These are phyloP conservation scores for Clarias platycephalus DNA, from an alignment of 2,797 vertebrate species.

Conservation along the genomic window DNA sequence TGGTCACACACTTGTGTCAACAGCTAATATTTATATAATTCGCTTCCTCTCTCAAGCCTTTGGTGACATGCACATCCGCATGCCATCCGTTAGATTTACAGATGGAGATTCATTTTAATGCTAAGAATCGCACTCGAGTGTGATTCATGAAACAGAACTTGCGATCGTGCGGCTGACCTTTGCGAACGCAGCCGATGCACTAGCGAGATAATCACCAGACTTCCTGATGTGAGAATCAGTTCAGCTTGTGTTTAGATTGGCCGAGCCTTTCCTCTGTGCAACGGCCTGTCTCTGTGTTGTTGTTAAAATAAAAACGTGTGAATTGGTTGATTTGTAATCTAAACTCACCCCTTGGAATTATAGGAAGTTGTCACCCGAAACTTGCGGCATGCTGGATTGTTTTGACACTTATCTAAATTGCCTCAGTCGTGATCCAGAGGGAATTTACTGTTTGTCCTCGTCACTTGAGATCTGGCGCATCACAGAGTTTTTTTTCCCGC, in stretches of 20 bases:
- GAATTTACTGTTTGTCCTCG: constrained; percentile 30
- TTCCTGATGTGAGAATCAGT: constrained; percentile 47
- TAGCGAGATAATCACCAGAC: constrained; percentile 34
- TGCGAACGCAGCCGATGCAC: constrained; percentile 65
- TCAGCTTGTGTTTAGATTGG: constrained; percentile 40
- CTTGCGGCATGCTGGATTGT: constrained; percentile 28
- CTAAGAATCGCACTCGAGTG: constrained; percentile 66
- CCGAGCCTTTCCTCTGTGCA: constrained; percentile 9
- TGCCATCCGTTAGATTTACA: constrained; percentile 72
- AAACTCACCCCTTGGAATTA: constrained; percentile 26
- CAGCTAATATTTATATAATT: constrained; percentile 75
- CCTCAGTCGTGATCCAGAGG: constrained; percentile 35
- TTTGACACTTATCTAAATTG: constrained; percentile 46
- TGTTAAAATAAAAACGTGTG: constrained; percentile 24
- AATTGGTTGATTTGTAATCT: constrained; percentile 37
- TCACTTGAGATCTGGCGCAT: constrained; percentile 46
- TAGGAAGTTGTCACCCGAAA: constrained; percentile 3
- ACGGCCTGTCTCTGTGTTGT: constrained; percentile 3
- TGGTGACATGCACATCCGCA: constrained; percentile 59
- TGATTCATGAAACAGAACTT: constrained; percentile 68
- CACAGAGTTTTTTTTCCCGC: constrained; percentile 33
- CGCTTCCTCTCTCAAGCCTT: constrained; percentile 64
- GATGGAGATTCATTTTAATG: constrained; percentile 70
- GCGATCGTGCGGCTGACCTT: constrained; percentile 70
- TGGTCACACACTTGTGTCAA: constrained; percentile 74